A percentile compares a stretch with the other conserved stretches of the same genome.
Evolutionary conservation across 2,797 vertebrate genomes (phyloP).

Genomic region (Sebastes oblongus): DNA sequence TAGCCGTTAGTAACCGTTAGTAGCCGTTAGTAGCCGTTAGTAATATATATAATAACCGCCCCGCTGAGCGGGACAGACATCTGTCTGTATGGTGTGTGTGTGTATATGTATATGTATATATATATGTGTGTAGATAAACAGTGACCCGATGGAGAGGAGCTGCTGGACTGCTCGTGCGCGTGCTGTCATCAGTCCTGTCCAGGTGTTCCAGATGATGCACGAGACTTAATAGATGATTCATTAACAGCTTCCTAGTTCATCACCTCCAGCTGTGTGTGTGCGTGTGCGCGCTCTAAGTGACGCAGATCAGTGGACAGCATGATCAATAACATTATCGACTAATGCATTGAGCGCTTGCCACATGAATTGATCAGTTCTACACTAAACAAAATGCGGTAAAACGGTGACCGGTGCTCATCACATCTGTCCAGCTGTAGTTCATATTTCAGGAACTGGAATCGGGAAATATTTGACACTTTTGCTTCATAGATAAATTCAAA

Average conservation of each 20-base stretch:
- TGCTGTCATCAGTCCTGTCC: conserved; percentile 51
- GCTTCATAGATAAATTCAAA: not conserved
- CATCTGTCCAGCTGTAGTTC: no score
- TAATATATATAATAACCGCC: no score
- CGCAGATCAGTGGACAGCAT: not conserved
- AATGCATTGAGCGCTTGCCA: not conserved
- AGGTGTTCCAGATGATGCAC: conserved; percentile 61
- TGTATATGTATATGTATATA: fast-evolving
- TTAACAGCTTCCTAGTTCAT: not conserved
- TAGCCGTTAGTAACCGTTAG: no score
- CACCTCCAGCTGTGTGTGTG: no score
- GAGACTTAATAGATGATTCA: conserved; percentile 1
- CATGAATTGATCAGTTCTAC: fast-evolving
- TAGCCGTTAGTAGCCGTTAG: no score
- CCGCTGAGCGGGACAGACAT: no score
- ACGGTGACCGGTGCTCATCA: no score
- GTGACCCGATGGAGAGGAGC: no score
- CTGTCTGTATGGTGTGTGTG: no score
- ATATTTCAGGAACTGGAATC: not conserved
- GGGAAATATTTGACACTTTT: not conserved
- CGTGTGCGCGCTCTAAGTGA: not conserved
- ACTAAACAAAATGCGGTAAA: no score
- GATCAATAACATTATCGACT: not conserved
- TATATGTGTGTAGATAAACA: no score
- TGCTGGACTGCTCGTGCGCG: conserved; percentile 28